Base-by-base conservation (phyloP, 2,113 vertebrate species). In the Crotalus helleri region DNA sequence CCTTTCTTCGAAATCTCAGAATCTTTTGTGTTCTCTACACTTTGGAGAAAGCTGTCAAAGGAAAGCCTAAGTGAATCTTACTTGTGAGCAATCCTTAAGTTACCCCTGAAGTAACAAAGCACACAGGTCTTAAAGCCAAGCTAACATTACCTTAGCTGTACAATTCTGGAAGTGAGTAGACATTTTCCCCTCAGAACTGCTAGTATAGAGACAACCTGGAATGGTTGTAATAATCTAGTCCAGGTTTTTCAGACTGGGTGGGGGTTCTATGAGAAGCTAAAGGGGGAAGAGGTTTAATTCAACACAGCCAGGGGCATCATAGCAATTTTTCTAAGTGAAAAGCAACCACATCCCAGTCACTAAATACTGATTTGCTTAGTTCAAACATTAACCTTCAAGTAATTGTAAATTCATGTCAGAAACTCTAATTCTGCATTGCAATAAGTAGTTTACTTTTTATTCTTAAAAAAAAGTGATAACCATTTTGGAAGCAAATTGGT, bases 401-500 rank as follows among this genome's bases (percentile, higher is more conserved):
- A 44, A 44, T 44, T 44, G 33, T 13, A 81, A 8, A 44, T 81
- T 39, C 74, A 44, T 3, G 15, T 81, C 3, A 1, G 33, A 44
- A 81, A 21, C 33, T 19, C 33, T 44, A 81, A 81, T 39, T 39
- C 74, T 39, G n/a, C 74, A 44, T 39, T 19, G 74, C 33, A 81
- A 21, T 39, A 81, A 81, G 19, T 8, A 39, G 74, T 44, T 81
- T 39, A 21, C 1, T 81, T 81, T 33, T 39, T 69, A 69, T 69
- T n/a, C 64, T 69, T n/a, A 33, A 69, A 69, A 69, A n/a, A n/a
- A n/a, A 69, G 69, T 19, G 33, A 15, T 44, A 61, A 93, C 92
- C 13, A 23, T 90, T 57, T 93, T 93, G 46, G 92, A 90, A 58
- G 92, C 59, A 53, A 93, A 93, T 46, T 61, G 92, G 46, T 93